Percentiles rank a stretch among this genome's conserved stretches.
Conservation (phyloP, 2,888 invertebrate species). For the Galerucella calmariensis region DNA sequence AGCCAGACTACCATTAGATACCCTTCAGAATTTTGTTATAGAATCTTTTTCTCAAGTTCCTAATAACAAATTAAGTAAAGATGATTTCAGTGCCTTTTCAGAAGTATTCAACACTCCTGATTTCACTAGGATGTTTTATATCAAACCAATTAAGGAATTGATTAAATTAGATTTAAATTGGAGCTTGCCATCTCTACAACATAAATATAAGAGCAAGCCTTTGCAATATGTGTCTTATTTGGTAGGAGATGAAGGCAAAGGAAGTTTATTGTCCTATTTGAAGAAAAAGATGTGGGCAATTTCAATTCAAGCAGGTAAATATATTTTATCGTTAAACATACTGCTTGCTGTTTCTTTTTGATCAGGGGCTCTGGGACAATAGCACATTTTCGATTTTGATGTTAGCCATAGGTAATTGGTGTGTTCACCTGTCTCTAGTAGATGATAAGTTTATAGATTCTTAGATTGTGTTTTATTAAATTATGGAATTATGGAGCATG, state of each 20-base stretch:
- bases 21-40: slow-evolving; percentile 73
- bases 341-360: neutral
- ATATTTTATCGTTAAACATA: neutral
- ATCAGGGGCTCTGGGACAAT: neutral
- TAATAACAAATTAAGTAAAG: slow-evolving; percentile 72
- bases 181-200: slow-evolving; percentile 71
- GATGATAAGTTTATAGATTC: too few species aligned
- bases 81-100: slow-evolving; percentile 71
- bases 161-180: slow-evolving; percentile 71
- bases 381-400: too few species aligned
- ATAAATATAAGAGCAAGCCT: slow-evolving; percentile 80
- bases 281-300: slow-evolving; percentile 64
- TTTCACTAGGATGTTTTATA: slow-evolving; percentile 77
- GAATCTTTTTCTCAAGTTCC: slow-evolving; percentile 77
- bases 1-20: slow-evolving; percentile 73
- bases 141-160: slow-evolving; percentile 78
- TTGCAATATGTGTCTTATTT: slow-evolving; percentile 81
- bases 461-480: too few species aligned
- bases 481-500: too few species aligned
- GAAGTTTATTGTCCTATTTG: slow-evolving; percentile 82
- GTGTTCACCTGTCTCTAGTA: too few species aligned
- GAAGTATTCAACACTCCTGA: slow-evolving; percentile 71
- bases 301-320: slow-evolving; percentile 10
- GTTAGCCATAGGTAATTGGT: too few species aligned
- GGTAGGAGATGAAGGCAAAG: slow-evolving; percentile 88